Evolutionary conservation across 2,888 invertebrate genomes (phyloP).

Genomic region (Petrophora chlorosata): DNA sequence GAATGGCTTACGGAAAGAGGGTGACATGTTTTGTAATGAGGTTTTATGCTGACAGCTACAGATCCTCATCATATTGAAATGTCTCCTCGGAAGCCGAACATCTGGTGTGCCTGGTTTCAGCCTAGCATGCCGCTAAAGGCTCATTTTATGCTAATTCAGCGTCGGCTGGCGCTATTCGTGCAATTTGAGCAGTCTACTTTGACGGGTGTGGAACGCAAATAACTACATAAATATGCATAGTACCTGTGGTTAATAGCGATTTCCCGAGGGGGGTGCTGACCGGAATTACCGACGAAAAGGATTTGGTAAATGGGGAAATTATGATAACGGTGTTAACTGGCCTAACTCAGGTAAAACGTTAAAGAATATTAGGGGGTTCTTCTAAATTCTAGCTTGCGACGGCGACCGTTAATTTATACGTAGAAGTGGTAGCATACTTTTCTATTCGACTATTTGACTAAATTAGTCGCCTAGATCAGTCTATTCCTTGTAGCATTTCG

Average conservation of each 20-base stretch:
- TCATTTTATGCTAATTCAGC: constrained; percentile 62
- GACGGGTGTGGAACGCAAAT: constrained; percentile 36
- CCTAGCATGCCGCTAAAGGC: constrained; percentile 37
- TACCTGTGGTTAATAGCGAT: constrained; percentile 7
- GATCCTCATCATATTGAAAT: background rate
- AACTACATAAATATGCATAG: constrained; percentile 41
- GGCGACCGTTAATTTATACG: too few relatives aligned
- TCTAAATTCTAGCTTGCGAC: too few relatives aligned
- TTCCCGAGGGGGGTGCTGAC: background rate
- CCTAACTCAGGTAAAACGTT: too few relatives aligned
- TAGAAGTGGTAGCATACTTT: too few relatives aligned
- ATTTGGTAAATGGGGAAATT: constrained; percentile 10
- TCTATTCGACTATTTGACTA: too few relatives aligned
- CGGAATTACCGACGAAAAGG: constrained; percentile 4
- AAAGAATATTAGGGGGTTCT: too few relatives aligned
- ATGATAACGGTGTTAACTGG: background rate
- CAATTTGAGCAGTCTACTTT: constrained; percentile 46
- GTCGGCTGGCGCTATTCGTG: constrained; percentile 47
- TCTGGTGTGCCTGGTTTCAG: constrained; percentile 19
- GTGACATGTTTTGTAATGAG: too few relatives aligned
- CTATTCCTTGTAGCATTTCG: too few relatives aligned
- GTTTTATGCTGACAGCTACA: background rate
- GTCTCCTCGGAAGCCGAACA: constrained; percentile 5
- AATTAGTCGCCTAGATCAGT: too few relatives aligned
- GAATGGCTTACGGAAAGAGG: too few relatives aligned